These are phyloP conservation scores for Entosphenus tridentatus DNA, from an alignment of 2,113 vertebrate genomes.

Conservation along the genomic window DNA sequence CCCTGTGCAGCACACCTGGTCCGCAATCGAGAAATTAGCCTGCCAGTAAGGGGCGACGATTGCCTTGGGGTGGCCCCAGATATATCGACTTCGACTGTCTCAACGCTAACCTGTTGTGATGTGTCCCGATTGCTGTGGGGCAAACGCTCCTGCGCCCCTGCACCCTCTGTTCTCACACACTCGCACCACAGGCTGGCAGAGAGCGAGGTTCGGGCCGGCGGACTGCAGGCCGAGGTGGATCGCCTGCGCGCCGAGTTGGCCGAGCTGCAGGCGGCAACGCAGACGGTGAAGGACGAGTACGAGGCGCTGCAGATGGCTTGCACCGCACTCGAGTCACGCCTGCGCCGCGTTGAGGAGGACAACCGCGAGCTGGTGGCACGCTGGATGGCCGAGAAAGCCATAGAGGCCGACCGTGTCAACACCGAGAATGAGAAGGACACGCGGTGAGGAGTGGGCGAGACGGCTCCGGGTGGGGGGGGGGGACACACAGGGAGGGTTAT, in stretches of 20 bases:
- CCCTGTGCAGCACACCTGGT: neutral
- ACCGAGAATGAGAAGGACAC: constrained; percentile 91
- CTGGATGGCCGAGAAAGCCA: constrained; percentile 97
- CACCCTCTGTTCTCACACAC: neutral
- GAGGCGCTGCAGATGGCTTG: constrained; percentile 96
- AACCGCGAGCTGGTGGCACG: constrained; percentile 87
- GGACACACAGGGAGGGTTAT: too few relatives aligned
- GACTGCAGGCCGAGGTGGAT: constrained; percentile 52
- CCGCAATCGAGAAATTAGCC: neutral
- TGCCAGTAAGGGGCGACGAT: neutral
- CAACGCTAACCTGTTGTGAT: neutral
- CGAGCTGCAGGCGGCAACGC: constrained; percentile 69
- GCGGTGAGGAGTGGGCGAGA: constrained; percentile 23
- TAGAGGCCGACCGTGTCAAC: constrained; percentile 80
- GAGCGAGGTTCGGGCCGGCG: constrained; percentile 45
- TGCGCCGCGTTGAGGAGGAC: constrained; percentile 70
- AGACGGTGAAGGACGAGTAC: constrained; percentile 89
- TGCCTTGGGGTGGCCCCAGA: neutral
- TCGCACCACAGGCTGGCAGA: constrained; percentile 44
- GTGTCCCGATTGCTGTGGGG: neutral
- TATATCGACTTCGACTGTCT: neutral
- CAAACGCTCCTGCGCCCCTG: neutral
- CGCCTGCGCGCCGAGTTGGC: constrained; percentile 47
- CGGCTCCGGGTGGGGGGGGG: too few relatives aligned
- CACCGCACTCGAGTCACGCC: constrained; percentile 71